Percentiles rank a stretch among this genome's conserved stretches.
These are phyloP conservation scores for Benthosema pterotum DNA, from an alignment of 2,797 vertebrate genomes.

Conservation along the genomic window DNA sequence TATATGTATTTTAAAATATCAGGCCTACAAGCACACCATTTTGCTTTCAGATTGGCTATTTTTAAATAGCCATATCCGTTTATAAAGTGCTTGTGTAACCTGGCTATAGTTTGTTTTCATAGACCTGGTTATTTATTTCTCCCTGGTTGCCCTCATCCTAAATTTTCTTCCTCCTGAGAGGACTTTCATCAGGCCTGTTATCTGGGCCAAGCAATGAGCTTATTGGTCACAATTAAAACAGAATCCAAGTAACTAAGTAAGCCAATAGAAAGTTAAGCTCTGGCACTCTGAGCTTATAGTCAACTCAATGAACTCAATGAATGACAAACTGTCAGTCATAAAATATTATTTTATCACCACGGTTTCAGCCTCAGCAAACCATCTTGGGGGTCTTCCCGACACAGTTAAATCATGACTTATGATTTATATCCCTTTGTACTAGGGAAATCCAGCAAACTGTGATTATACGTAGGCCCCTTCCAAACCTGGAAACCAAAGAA, in stretches of 20 bases:
- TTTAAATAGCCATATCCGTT: too few species aligned
- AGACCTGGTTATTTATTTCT: too few species aligned
- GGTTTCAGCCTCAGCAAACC: not conserved
- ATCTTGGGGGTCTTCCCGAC: not conserved
- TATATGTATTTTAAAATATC: too few species aligned
- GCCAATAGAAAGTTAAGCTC: conserved; percentile 34
- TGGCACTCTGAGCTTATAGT: not conserved
- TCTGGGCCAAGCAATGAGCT: conserved; percentile 42
- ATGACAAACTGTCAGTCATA: not conserved
- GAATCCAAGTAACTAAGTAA: conserved; percentile 25
- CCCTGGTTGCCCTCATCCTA: conserved; percentile 8
- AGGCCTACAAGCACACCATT: too few species aligned
- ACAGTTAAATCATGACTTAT: not conserved
- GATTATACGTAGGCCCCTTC: not conserved
- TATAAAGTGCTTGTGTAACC: too few species aligned
- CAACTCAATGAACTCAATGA: conserved; percentile 7
- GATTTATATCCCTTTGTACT: not conserved
- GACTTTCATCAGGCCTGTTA: conserved; percentile 27
- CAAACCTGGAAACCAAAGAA: not conserved
- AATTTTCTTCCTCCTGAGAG: conserved; percentile 35
- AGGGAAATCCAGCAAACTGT: not conserved
- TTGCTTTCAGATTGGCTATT: too few species aligned
- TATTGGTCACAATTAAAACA: conserved; percentile 46
- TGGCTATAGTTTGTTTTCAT: too few species aligned
- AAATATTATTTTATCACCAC: not conserved